A percentile compares a stretch with the other conserved stretches of the same genome.
Conservation (phyloP, 2,797 vertebrate genomes). For the Allobates femoralis region DNA sequence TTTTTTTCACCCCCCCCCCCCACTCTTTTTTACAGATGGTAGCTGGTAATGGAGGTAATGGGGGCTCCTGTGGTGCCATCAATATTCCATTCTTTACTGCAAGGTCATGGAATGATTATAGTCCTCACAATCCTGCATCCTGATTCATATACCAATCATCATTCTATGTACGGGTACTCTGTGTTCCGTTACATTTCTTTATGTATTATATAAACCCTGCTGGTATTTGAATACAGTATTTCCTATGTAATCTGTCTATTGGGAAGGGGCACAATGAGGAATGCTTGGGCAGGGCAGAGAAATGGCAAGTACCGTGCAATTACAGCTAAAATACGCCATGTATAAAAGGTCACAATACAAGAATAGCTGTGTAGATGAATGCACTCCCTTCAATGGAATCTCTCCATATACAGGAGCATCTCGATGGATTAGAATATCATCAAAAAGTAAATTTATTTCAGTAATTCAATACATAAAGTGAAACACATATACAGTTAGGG, state of each 20-base stretch:
- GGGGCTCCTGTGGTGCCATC: background rate
- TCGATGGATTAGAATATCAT: too few relatives aligned
- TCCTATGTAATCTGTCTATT: background rate
- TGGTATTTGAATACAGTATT: background rate
- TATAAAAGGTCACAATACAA: background rate
- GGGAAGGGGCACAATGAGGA: background rate
- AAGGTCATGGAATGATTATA: constrained; percentile 6
- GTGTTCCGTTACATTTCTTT: background rate
- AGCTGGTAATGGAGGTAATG: background rate
- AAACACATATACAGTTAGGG: too few relatives aligned
- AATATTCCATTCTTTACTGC: background rate
- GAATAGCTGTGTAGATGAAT: background rate
- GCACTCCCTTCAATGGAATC: background rate
- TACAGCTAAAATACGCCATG: background rate
- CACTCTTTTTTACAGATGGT: background rate
- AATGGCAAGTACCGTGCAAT: background rate
- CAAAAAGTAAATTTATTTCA: too few relatives aligned
- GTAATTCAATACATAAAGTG: too few relatives aligned
- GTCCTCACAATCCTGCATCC: background rate
- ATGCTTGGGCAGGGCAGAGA: background rate
- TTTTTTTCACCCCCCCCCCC: too few relatives aligned
- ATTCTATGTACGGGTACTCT: background rate
- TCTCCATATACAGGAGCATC: too few relatives aligned
- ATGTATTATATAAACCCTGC: background rate
- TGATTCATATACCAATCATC: background rate